phyloP scores from a whole-genome alignment of 64 coral and sea anemone genomes.

The Platygyra sinensis region DNA sequence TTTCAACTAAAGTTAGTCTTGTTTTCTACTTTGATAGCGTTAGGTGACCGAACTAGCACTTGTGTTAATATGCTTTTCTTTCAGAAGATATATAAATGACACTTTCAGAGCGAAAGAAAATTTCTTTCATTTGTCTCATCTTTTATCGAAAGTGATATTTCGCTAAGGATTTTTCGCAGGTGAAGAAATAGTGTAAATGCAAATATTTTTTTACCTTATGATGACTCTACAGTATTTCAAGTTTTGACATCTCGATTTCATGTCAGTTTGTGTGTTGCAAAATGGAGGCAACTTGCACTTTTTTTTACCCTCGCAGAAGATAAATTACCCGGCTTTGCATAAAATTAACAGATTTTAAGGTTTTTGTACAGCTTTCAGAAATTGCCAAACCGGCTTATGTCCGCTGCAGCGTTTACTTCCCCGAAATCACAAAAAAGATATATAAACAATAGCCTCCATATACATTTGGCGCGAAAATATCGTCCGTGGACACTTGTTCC shows the following conservation, averaged over 20 bases:
- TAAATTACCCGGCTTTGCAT: too few relatives aligned
- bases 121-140: background rate
- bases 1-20: background rate
- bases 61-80: background rate
- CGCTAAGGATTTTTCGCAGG: background rate
- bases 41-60: background rate
- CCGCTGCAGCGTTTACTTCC: too few relatives aligned
- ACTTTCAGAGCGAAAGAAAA: background rate
- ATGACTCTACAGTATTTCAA: background rate
- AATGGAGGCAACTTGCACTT: background rate
- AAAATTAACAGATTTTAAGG: too few relatives aligned
- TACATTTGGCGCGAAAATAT: too few relatives aligned
- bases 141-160: background rate
- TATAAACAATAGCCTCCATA: too few relatives aligned
- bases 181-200: background rate
- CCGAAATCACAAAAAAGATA: too few relatives aligned
- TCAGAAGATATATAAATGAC: too few relatives aligned
- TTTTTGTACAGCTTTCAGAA: too few relatives aligned
- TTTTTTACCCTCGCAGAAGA: too few relatives aligned
- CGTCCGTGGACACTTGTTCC: too few relatives aligned
- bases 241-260: background rate
- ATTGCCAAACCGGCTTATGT: too few relatives aligned
- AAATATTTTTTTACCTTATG: background rate
- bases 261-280: background rate
- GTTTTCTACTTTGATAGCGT: background rate